These are phyloP conservation scores for Cosmopolites sordidus DNA, from an alignment of 2,888 invertebrate genomes.

Conservation along the genomic window DNA sequence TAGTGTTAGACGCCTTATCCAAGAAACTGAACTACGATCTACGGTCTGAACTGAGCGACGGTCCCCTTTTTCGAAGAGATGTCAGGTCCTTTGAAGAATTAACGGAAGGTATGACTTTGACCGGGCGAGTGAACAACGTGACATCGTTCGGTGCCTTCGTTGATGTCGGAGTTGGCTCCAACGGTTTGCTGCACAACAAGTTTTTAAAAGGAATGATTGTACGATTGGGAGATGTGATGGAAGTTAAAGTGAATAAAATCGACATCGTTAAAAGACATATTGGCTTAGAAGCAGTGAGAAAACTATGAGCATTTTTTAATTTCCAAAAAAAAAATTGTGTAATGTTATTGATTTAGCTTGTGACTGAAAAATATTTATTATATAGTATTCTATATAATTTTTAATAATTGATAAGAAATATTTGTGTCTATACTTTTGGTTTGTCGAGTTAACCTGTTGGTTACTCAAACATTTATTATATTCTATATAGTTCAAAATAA, in stretches of 20 bases:
- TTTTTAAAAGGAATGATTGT: conserved; percentile 55
- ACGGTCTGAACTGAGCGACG: conserved; percentile 59
- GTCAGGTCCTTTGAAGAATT: conserved; percentile 67
- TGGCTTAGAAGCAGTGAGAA: conserved; percentile 36
- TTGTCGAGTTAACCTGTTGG: too few relatives aligned
- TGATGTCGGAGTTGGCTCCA: conserved; percentile 72
- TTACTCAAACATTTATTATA: too few relatives aligned
- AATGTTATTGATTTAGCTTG: neutral
- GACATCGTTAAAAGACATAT: conserved; percentile 57
- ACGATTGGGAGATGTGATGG: conserved; percentile 65
- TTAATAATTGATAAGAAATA: too few relatives aligned
- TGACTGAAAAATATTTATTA: neutral
- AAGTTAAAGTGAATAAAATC: conserved; percentile 59
- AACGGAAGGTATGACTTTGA: conserved; percentile 57
- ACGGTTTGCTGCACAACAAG: conserved; percentile 67
- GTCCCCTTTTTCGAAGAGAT: conserved; percentile 72
- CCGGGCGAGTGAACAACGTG: conserved; percentile 78
- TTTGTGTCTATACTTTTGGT: too few relatives aligned
- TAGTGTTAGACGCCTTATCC: conserved; percentile 71
- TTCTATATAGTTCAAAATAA: too few relatives aligned
- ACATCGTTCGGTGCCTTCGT: conserved; percentile 91
- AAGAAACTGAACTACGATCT: conserved; percentile 71
- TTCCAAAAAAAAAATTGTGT: neutral
- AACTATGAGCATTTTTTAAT: conserved; percentile 5
- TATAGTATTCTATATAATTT: too few relatives aligned